phyloP scores from a whole-genome alignment of 2,113 vertebrate species.

The Strigops habroptila region DNA sequence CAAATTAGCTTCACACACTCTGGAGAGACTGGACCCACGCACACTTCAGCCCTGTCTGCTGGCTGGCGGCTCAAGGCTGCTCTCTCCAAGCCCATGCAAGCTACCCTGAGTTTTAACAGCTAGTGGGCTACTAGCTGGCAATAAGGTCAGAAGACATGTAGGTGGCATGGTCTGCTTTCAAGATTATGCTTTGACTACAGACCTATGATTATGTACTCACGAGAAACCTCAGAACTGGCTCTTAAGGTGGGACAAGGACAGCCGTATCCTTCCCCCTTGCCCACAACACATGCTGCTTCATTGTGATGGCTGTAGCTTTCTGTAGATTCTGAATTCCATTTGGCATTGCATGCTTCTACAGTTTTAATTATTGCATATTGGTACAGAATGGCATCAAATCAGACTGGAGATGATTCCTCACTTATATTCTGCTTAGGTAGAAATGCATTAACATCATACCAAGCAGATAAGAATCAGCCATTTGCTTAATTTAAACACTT shows the following conservation, averaged over 20 bases:
- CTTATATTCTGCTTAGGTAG: neutral
- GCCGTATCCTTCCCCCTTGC: neutral
- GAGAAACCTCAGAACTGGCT: neutral
- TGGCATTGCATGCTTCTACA: neutral
- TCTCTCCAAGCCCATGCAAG: neutral
- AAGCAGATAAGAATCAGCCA: neutral
- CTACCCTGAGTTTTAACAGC: neutral
- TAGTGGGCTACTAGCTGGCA: neutral
- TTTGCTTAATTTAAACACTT: neutral
- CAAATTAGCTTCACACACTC: neutral
- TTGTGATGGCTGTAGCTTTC: neutral
- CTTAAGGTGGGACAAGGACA: neutral
- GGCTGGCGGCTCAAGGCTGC: neutral
- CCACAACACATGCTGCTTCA: rapidly evolving
- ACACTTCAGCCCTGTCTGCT: neutral
- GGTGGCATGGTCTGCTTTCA: neutral
- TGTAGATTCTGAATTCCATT: neutral
- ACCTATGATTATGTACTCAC: rapidly evolving
- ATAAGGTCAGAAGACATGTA: neutral
- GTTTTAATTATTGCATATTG: neutral
- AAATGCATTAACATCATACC: neutral
- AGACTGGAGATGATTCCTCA: neutral
- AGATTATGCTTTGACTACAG: neutral
- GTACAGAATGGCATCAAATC: neutral
- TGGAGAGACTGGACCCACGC: rapidly evolving